phyloP scores from a whole-genome alignment of 2,888 invertebrate genomes.

The Scrobipalpa costella region DNA sequence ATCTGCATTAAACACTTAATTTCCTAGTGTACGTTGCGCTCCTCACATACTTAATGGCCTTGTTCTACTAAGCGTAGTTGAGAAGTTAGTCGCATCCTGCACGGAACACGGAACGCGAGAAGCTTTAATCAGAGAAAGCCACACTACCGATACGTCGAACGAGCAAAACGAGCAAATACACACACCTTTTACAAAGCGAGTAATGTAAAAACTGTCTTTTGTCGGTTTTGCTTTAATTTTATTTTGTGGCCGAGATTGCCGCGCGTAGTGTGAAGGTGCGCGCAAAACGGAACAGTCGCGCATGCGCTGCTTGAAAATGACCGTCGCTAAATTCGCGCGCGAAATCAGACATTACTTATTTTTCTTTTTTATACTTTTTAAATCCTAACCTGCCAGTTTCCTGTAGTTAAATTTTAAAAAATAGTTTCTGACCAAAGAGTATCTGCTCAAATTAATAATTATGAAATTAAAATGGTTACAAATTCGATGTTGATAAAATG shows the following conservation, averaged over 20 bases:
- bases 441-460: slow-evolving; percentile 49
- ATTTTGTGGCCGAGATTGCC: slow-evolving; percentile 41
- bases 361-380: slow-evolving; percentile 24
- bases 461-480: slow-evolving; percentile 69
- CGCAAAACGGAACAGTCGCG: slow-evolving; percentile 44
- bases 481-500: slow-evolving; percentile 51
- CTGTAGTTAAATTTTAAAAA: slow-evolving; percentile 18
- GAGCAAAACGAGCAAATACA: slow-evolving; percentile 22
- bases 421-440: slow-evolving; percentile 46
- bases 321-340: slow-evolving; percentile 54
- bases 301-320: slow-evolving; percentile 61
- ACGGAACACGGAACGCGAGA: slow-evolving; percentile 41
- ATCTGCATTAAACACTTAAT: neutral
- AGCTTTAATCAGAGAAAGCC: slow-evolving; percentile 62
- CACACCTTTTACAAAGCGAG: slow-evolving; percentile 24
- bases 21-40: slow-evolving; percentile 21
- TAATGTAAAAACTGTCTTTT: slow-evolving; percentile 34
- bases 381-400: slow-evolving; percentile 18
- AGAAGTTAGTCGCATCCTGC: slow-evolving; percentile 39
- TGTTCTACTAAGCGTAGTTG: slow-evolving; percentile 43
- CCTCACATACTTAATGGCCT: slow-evolving; percentile 24
- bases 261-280: slow-evolving; percentile 29
- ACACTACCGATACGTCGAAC: slow-evolving; percentile 18
- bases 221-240: slow-evolving; percentile 35
- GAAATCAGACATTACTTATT: slow-evolving; percentile 40